These are phyloP conservation scores for Danio jaintianensis DNA, from an alignment of 2,797 vertebrate species.

Conservation along the genomic window DNA sequence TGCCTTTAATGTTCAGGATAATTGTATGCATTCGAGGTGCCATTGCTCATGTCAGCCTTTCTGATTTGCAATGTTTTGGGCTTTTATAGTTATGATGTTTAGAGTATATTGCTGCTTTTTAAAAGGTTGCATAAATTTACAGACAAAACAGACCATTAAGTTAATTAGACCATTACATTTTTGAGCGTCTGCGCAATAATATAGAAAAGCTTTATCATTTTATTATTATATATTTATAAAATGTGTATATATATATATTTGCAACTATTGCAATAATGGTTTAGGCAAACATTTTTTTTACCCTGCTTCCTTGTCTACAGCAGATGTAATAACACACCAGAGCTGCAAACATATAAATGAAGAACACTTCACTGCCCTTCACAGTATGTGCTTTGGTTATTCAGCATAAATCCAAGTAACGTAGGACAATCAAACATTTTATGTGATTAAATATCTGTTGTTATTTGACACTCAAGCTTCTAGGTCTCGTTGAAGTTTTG, in stretches of 20 bases:
- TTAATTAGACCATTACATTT: conserved; percentile 2
- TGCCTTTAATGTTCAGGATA: background rate
- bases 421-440: conserved; percentile 13
- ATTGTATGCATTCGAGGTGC: background rate
- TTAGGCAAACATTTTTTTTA: background rate
- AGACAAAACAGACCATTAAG: background rate
- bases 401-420: background rate
- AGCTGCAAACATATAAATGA: no score
- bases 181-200: background rate
- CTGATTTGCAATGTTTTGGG: conserved; percentile 5
- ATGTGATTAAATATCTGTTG: conserved; percentile 4
- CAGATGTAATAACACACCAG: no score
- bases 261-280: background rate
- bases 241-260: background rate
- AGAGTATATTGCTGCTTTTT: background rate
- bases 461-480: background rate
- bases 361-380: background rate
- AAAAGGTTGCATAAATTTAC: background rate
- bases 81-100: conserved; percentile 5
- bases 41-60: background rate
- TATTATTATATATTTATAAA: no score
- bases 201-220: background rate
- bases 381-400: background rate
- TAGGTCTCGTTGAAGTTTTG: conserved; percentile 40
- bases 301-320: no score